Base-by-base conservation (phyloP, 2,113 vertebrate genomes). In the Corvus cornix region DNA sequence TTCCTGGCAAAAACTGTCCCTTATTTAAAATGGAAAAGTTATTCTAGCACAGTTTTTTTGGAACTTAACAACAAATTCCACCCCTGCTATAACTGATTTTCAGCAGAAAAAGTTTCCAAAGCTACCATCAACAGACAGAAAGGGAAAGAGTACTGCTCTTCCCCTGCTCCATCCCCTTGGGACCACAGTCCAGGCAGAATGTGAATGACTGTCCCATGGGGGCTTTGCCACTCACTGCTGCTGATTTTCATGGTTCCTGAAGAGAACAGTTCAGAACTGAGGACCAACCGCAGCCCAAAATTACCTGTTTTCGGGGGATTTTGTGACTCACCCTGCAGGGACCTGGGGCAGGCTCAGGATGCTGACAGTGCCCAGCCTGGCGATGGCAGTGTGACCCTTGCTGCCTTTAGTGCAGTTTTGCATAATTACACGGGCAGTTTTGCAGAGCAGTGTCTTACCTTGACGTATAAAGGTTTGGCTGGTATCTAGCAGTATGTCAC, bases 391-490 rank as follows among this genome's bases (percentile, higher is more conserved):
- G 58, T 62, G 21, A 75, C 59, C 7, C 27, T 55, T 67, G 21
- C 49, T 60, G 53, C 31, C 46, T 77, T 37, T 5, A 52, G 31
- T 7, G 30, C 12, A 10, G 16, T 4, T 33, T 55, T 24, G 20
- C 37, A 31, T 4, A 2, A 13, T 11, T 35, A 10, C 2, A n/a
- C 2, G 56, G 22, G 27, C 4, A 62, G 17, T 10, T 77, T 10
- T 18, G 35, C 48, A 46, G 37, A 69, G 69, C 9, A 58, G 68
- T 16, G 59, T 82, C 98, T 98, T 97, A 99, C 99, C 99, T 98
- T 99, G 99, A 74, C 99, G 98, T 95, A 99, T 98, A 53, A 99
- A 99, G 35, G 99, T 99, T 81, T 99, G 99, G 93, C 99, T 99
- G 91, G 99, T 99, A 74, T 99, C 99, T 92, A 99, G 97, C 89